Evolutionary conservation across 2,797 vertebrate species (phyloP), one percentile per base, ranked within the genome.

Genomic region (Coranthus polyacanthus): DNA sequence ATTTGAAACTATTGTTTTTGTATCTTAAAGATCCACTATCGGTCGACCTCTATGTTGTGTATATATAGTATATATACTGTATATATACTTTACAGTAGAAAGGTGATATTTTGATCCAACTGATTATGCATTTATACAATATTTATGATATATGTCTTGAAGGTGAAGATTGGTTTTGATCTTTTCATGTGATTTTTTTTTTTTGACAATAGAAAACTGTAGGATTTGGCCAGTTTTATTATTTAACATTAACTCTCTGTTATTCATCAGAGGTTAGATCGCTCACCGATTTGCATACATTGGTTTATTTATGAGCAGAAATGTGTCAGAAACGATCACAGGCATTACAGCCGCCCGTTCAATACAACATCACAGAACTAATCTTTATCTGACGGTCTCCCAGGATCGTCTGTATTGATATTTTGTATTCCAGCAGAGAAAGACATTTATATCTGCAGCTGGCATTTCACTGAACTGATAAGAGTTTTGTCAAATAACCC

Each of bases 391-490:
- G 11, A 52, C n/a, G 10, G n/a, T 49, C 42, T 50, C 45, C 17
- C n/a, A 13, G 18, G 32, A 11, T 65, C 8, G 18, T 56, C 29
- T 57, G 29, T 45, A 29, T 2, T 49, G 73, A 46, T 68, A 58
- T 71, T 75, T 56, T 34, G 41, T 58, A 43, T 78, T 67, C 43
- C 61, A 24, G 32, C 46, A 47, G 50, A 36, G 4, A 56, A 65
- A 49, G 26, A 22, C n/a, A 26, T 50, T n/a, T 29, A 17, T 12
- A 21, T 29, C 53, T 29, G 20, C 44, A 57, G 50, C 57, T 64
- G 72, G 29, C 68, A 46, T 81, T 73, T 79, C 21, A 15, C 42
- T 22, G 29, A 38, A 22, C 43, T 26, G 32, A 77, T 32, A 73
- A 56, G 38, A 45, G 43, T 13, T 10, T 22, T 32, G 46, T 68